A percentile compares a stretch with the other conserved stretches of the same genome.
These are phyloP conservation scores for Thaleichthys pacificus DNA, from an alignment of 2,797 vertebrate genomes.

Conservation along the genomic window DNA sequence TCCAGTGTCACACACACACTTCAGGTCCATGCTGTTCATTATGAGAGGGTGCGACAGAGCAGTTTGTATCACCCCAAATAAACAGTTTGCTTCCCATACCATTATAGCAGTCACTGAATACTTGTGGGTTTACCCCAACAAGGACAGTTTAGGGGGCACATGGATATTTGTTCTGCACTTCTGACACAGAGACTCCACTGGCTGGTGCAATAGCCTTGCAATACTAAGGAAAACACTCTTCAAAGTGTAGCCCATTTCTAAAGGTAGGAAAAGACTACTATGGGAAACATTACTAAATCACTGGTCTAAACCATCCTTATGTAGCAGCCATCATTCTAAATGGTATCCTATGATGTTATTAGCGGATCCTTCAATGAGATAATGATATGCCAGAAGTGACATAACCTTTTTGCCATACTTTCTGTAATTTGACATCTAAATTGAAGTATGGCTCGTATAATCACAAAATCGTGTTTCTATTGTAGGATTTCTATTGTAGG, in stretches of 20 bases:
- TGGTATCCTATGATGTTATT: not conserved
- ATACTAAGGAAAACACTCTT: not conserved
- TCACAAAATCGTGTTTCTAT: not conserved
- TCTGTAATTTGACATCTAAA: not conserved
- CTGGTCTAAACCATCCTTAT: no score
- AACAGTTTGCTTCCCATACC: constrained; percentile 10
- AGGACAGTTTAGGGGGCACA: not conserved
- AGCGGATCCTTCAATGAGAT: no score
- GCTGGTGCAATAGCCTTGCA: not conserved
- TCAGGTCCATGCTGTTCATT: constrained; percentile 1
- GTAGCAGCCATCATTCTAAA: not conserved
- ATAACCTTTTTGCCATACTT: not conserved
- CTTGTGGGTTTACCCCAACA: not conserved
- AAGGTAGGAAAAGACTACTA: no score
- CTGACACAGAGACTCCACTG: not conserved
- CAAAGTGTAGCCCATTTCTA: not conserved
- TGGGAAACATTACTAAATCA: no score
- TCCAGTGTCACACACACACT: constrained; percentile 3
- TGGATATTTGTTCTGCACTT: not conserved
- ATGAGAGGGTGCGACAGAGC: not conserved
- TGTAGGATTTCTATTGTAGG: not conserved
- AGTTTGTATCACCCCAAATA: constrained; percentile 11
- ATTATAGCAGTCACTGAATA: not conserved
- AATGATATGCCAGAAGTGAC: no score
- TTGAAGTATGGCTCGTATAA: not conserved